Evolutionary conservation across 1,140 invertebrate genomes (phyloP).

Genomic region (Nixonia krombeini): DNA sequence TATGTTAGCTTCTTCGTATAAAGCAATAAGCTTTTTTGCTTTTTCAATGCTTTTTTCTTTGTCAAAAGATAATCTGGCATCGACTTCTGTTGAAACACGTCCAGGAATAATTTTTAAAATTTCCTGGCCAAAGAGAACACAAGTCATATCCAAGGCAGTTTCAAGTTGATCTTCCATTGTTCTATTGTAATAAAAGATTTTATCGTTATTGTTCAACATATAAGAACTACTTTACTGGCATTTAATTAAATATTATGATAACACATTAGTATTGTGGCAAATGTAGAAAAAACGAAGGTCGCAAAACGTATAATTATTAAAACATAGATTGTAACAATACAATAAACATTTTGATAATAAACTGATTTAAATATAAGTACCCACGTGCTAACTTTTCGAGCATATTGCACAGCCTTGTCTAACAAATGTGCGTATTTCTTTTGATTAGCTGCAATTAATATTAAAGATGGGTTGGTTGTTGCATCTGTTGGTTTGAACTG

Average conservation of each 20-base stretch:
- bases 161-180: constrained; percentile 80
- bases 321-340: not conserved
- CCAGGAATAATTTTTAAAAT: constrained; percentile 99
- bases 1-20: constrained; percentile 93
- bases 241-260: not conserved
- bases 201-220: too few species aligned
- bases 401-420: constrained; percentile 91
- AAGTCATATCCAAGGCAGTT: constrained; percentile 92
- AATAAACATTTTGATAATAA: too few species aligned
- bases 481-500: constrained; percentile 99
- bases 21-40: constrained; percentile 87
- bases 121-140: constrained; percentile 96
- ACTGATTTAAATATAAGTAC: constrained; percentile 31
- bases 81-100: constrained; percentile 98
- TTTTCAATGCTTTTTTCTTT: constrained; percentile 92
- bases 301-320: too few species aligned
- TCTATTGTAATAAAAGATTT: too few species aligned
- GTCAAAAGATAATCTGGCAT: constrained; percentile 97
- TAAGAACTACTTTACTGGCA: not conserved
- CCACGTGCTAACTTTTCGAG: constrained; percentile 79
- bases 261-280: too few species aligned
- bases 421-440: constrained; percentile 92
- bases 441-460: constrained; percentile 92
- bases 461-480: constrained; percentile 98
- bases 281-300: too few species aligned